phyloP scores from a whole-genome alignment of 2,888 invertebrate genomes.

The Luffia ferchaultella region DNA sequence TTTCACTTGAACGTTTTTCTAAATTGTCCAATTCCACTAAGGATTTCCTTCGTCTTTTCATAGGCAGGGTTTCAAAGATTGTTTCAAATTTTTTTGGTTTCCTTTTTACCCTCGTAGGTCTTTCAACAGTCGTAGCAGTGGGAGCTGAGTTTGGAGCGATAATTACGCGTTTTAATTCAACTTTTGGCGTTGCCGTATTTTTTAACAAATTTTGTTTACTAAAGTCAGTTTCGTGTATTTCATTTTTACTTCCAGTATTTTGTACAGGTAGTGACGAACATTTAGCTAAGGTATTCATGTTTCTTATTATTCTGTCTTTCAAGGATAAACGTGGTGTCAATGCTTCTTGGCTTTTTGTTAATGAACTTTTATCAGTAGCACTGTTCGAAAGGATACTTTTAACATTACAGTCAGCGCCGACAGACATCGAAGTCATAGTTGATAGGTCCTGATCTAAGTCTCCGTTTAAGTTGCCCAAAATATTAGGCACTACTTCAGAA shows the following conservation, averaged over 20 bases:
- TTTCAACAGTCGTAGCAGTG: constrained; percentile 18
- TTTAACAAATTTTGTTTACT: no score
- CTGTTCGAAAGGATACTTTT: background rate
- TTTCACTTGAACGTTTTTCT: no score
- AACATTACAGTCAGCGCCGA: background rate
- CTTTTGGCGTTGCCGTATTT: no score
- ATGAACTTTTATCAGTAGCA: no score
- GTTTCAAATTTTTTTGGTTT: constrained; percentile 43
- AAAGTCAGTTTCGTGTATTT: no score
- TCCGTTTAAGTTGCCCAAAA: constrained; percentile 34
- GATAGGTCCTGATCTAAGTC: constrained; percentile 9
- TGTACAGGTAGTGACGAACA: constrained; percentile 21
- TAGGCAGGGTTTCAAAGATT: constrained; percentile 5
- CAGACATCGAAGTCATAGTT: constrained; percentile 10
- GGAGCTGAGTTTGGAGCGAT: background rate
- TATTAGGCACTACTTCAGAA: constrained; percentile 39
- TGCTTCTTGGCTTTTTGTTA: constrained; percentile 16
- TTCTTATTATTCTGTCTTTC: constrained; percentile 47
- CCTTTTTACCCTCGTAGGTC: constrained; percentile 41
- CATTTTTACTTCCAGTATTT: background rate
- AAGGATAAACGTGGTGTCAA: constrained; percentile 46
- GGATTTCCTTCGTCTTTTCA: background rate
- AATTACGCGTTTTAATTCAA: background rate
- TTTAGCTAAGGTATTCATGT: constrained; percentile 21
- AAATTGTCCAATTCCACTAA: no score